Conservation (phyloP, 2,888 invertebrate genomes). For the Trachelus tabidus region DNA sequence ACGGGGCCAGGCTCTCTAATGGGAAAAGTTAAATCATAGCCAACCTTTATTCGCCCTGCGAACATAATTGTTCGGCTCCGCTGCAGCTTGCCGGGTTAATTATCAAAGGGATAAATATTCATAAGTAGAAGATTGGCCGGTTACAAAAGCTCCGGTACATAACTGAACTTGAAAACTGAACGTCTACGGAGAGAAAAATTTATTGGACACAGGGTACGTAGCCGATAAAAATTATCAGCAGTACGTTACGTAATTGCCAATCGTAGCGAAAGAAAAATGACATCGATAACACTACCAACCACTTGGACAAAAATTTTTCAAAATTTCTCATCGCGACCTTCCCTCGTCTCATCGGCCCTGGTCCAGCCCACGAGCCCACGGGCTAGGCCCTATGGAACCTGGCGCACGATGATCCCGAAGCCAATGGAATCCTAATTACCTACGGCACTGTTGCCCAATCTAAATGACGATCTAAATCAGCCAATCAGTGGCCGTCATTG, state of each 20-base stretch:
- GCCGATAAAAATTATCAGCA: background rate
- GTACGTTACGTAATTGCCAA: background rate
- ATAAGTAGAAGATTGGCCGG: conserved; percentile 3
- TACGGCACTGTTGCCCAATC: conserved; percentile 24
- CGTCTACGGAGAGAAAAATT: background rate
- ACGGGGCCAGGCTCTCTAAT: background rate
- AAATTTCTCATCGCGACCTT: background rate
- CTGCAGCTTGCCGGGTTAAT: background rate
- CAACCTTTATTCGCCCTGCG: conserved; percentile 14
- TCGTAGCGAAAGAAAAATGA: background rate
- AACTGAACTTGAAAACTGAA: background rate
- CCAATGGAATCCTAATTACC: conserved; percentile 36
- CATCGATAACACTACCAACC: background rate
- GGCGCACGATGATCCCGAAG: conserved; percentile 6
- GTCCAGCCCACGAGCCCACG: background rate
- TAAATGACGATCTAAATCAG: conserved; percentile 28
- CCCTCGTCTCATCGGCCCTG: background rate
- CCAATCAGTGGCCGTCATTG: conserved; percentile 27
- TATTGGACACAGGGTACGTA: background rate
- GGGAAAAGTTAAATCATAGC: conserved; percentile 9
- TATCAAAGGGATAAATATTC: background rate
- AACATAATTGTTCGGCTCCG: conserved; percentile 24
- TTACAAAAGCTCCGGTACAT: background rate
- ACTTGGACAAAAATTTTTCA: background rate
- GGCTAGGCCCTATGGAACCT: background rate